phyloP scores from a whole-genome alignment of 2,113 vertebrate genomes.

The Paradoxurus hermaphroditus region DNA sequence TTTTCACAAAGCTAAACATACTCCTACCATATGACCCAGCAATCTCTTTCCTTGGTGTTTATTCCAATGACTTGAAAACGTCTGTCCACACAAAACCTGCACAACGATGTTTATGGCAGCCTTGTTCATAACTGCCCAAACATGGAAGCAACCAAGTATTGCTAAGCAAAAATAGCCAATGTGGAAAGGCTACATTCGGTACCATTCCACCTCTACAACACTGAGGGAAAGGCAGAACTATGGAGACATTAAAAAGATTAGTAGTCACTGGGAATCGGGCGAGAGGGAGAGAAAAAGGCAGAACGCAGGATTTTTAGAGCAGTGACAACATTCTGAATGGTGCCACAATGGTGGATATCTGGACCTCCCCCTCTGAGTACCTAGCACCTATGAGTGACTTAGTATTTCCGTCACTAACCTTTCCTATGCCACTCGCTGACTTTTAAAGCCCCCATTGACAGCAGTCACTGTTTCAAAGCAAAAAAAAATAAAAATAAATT shows the following conservation, averaged over 20 bases:
- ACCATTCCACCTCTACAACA: not conserved
- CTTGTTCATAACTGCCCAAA: not conserved
- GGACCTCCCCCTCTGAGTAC: not conserved
- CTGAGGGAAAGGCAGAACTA: not conserved
- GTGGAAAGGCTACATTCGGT: not conserved
- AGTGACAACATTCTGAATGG: not conserved
- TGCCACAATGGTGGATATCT: not conserved
- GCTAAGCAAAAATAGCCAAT: not conserved
- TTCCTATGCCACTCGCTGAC: not conserved
- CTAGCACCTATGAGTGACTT: not conserved
- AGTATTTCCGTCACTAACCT: not conserved
- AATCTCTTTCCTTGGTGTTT: not conserved
- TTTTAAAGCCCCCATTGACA: not conserved
- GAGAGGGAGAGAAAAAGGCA: not conserved
- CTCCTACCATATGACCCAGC: not conserved
- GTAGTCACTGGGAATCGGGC: not conserved
- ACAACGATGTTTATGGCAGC: not conserved
- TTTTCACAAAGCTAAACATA: not conserved
- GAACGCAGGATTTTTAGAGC: not conserved
- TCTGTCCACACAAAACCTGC: not conserved
- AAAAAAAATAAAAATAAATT: not conserved
- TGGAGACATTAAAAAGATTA: not conserved
- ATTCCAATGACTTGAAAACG: not conserved
- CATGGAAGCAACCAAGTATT: not conserved
- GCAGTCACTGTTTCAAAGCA: not conserved